These are phyloP conservation scores for Cynaeus angustus DNA, from an alignment of 2,888 invertebrate genomes.

Conservation along the genomic window DNA sequence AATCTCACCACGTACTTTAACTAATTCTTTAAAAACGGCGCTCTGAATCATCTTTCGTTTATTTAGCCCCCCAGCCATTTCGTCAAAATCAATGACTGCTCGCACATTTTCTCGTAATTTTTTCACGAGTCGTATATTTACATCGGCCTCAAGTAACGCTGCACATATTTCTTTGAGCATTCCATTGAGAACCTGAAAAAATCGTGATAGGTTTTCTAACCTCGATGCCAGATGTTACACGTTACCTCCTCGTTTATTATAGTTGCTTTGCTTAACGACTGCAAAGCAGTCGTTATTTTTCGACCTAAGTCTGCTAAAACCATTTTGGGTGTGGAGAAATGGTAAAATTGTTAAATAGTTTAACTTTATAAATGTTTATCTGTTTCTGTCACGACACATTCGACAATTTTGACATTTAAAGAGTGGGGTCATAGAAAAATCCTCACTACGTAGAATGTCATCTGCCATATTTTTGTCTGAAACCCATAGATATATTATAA, in stretches of 20 bases:
- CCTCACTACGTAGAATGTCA: too few species aligned
- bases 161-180: conserved; percentile 99
- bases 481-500: too few species aligned
- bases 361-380: conserved; percentile 14
- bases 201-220: conserved; percentile 44
- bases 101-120: conserved; percentile 97
- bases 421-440: too few species aligned
- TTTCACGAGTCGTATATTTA: conserved; percentile 96
- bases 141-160: conserved; percentile 97
- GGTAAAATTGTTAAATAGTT: conserved; percentile 1
- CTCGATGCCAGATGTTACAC: conserved; percentile 59
- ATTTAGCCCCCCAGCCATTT: conserved; percentile 99
- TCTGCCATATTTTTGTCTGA: too few species aligned
- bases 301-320: conserved; percentile 99
- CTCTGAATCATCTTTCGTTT: conserved; percentile 99
- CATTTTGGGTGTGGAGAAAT: conserved; percentile 77
- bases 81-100: conserved; percentile 98
- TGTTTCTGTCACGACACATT: conserved; percentile 9
- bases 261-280: conserved; percentile 97
- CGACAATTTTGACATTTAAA: conserved; percentile 33
- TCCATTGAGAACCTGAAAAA: conserved; percentile 92
- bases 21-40: conserved; percentile 98
- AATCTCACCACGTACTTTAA: conserved; percentile 81
- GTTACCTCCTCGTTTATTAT: conserved; percentile 97
- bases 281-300: conserved; percentile 98